Percentiles rank a stretch among this genome's conserved stretches.
These are phyloP conservation scores for Blastomussa wellsi DNA, from an alignment of 92 coral and sea anemone species.

Conservation along the genomic window DNA sequence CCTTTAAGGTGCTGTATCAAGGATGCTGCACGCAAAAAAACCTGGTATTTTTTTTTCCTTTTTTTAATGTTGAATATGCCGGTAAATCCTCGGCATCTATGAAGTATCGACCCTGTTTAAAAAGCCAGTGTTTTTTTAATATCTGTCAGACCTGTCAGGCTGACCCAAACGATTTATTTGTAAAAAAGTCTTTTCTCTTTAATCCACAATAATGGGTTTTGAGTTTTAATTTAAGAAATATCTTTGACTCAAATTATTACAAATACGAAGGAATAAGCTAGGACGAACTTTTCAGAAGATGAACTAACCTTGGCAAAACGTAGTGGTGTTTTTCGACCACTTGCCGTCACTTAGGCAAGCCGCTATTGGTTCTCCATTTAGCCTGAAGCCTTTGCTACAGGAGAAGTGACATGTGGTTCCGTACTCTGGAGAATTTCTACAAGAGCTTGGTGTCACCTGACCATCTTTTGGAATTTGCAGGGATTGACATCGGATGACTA, in stretches of 20 bases:
- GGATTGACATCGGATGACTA: slow-evolving; percentile 28
- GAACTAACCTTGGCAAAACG: slow-evolving; percentile 27
- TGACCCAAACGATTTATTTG: too few species aligned
- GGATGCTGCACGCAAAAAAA: not conserved
- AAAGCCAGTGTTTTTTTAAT: too few species aligned
- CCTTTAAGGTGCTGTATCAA: not conserved
- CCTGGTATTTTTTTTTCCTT: too few species aligned
- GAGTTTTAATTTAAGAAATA: too few species aligned
- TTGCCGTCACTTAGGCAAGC: slow-evolving; percentile 60
- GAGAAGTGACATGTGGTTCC: slow-evolving; percentile 53
- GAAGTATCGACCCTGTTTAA: too few species aligned
- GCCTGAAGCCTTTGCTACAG: slow-evolving; percentile 58
- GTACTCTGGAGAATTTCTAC: slow-evolving; percentile 27
- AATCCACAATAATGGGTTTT: too few species aligned
- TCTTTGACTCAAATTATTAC: too few species aligned
- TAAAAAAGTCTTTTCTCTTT: too few species aligned
- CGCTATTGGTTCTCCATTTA: slow-evolving; percentile 50
- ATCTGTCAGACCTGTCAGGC: too few species aligned
- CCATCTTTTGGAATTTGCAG: slow-evolving; percentile 27
- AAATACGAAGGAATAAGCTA: not conserved
- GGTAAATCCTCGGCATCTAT: too few species aligned
- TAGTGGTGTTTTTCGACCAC: slow-evolving; percentile 45
- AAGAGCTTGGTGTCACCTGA: slow-evolving; percentile 20
- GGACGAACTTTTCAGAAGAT: not conserved
- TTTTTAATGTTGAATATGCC: too few species aligned